These are phyloP conservation scores for Proterorhinus semilunaris DNA, from an alignment of 2,113 vertebrate species.

Conservation along the genomic window DNA sequence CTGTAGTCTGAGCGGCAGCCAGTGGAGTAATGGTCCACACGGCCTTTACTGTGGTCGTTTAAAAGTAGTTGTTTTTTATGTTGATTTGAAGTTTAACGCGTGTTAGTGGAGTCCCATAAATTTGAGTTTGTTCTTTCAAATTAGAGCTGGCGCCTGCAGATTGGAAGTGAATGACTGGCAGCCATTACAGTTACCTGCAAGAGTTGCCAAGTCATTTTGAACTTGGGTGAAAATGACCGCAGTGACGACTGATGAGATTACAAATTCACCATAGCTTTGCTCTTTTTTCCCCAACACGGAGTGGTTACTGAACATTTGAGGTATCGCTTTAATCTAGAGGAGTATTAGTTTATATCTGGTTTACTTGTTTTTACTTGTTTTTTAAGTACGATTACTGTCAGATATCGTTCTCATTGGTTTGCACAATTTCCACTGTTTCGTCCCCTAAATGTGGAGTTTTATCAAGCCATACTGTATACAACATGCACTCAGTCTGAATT, in stretches of 20 bases:
- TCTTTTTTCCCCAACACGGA: background rate
- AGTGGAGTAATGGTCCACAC: constrained; percentile 50
- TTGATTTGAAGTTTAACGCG: background rate
- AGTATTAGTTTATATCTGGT: no score
- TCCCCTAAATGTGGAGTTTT: no score
- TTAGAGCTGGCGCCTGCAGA: background rate
- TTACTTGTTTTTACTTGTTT: no score
- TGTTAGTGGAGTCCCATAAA: background rate
- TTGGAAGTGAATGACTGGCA: background rate
- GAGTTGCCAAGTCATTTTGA: background rate
- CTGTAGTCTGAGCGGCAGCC: constrained; percentile 43
- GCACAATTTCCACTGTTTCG: background rate
- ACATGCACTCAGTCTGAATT: no score
- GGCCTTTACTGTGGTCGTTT: background rate
- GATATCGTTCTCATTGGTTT: background rate
- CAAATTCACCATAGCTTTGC: background rate
- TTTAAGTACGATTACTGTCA: no score
- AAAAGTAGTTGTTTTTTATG: background rate
- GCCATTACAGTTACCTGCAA: background rate
- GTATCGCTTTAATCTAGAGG: no score
- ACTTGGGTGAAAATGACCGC: background rate
- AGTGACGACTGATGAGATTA: background rate
- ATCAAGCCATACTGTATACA: no score
- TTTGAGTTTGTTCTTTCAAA: background rate
- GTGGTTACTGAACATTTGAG: background rate